These are phyloP conservation scores for Brachypodius melanocephalos DNA, from an alignment of 2,113 vertebrate species.

Conservation along the genomic window DNA sequence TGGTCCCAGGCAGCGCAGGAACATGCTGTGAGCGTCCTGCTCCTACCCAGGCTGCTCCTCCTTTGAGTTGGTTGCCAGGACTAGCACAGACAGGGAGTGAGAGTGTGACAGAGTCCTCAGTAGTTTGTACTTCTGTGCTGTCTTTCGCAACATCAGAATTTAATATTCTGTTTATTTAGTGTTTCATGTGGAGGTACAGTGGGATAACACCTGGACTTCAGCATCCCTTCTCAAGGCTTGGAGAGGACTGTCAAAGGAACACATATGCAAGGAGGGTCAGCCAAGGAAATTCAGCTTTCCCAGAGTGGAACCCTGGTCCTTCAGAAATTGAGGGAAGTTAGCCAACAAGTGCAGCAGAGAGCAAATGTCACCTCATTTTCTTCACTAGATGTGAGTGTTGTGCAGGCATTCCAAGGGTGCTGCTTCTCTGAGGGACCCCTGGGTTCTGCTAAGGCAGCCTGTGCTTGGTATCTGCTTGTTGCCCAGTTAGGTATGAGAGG, in stretches of 20 bases:
- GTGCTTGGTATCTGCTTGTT: neutral
- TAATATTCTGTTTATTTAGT: neutral
- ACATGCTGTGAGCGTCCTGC: rapidly evolving
- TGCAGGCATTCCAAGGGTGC: neutral
- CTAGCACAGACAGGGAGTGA: neutral
- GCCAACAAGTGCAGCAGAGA: neutral
- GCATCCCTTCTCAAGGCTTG: neutral
- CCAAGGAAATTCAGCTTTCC: neutral
- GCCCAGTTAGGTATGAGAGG: neutral
- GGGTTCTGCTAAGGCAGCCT: neutral
- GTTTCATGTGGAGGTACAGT: neutral
- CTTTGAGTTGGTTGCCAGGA: neutral
- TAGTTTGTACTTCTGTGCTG: neutral
- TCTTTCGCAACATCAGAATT: neutral
- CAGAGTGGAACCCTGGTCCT: neutral
- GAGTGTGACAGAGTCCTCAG: neutral
- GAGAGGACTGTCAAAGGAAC: neutral
- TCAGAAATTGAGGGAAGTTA: neutral
- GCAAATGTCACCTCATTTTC: neutral
- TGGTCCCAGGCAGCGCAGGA: neutral
- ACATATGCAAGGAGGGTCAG: neutral
- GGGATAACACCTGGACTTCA: neutral
- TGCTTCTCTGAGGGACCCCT: neutral
- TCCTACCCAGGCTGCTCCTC: neutral
- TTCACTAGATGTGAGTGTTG: neutral